These are phyloP conservation scores for Macrotrachela quadricornifera DNA, from an alignment of 1,140 invertebrate genomes.

Conservation along the genomic window DNA sequence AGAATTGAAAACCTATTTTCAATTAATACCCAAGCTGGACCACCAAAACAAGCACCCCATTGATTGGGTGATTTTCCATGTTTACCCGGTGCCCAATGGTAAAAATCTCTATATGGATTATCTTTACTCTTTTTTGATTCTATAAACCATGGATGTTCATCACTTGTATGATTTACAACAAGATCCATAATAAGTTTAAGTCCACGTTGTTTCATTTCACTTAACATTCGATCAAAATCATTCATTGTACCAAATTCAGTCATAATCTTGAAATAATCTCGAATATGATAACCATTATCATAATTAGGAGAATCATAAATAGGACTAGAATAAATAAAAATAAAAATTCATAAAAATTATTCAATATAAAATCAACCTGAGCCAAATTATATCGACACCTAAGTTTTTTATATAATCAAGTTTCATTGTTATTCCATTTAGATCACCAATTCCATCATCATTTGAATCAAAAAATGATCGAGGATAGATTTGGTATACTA, in stretches of 20 bases:
- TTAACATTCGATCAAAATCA: constrained; percentile 42
- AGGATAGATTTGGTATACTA: constrained; percentile 54
- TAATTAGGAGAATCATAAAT: constrained; percentile 44
- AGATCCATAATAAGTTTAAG: constrained; percentile 40
- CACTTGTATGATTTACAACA: constrained; percentile 61
- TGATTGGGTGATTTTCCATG: constrained; percentile 43
- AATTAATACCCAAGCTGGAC: constrained; percentile 40
- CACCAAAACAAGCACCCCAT: constrained; percentile 50
- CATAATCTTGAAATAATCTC: constrained; percentile 47
- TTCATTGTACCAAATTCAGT: constrained; percentile 45
- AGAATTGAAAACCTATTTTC: too few species aligned
- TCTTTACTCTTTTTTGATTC: constrained; percentile 38
- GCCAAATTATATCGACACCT: neutral
- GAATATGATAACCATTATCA: constrained; percentile 46
- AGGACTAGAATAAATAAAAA: constrained; percentile 24
- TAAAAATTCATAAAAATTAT: too few species aligned
- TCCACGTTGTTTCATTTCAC: constrained; percentile 21
- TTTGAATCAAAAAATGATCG: constrained; percentile 49
- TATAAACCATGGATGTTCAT: constrained; percentile 53
- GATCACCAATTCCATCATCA: constrained; percentile 45
- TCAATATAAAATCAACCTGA: constrained; percentile 38
- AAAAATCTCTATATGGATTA: constrained; percentile 45
- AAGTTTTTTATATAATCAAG: too few species aligned
- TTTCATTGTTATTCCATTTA: constrained; percentile 33
- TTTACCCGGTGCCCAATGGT: constrained; percentile 39